These are phyloP conservation scores for Scotopteryx bipunctaria DNA, from an alignment of 2,888 invertebrate species.

Conservation along the genomic window DNA sequence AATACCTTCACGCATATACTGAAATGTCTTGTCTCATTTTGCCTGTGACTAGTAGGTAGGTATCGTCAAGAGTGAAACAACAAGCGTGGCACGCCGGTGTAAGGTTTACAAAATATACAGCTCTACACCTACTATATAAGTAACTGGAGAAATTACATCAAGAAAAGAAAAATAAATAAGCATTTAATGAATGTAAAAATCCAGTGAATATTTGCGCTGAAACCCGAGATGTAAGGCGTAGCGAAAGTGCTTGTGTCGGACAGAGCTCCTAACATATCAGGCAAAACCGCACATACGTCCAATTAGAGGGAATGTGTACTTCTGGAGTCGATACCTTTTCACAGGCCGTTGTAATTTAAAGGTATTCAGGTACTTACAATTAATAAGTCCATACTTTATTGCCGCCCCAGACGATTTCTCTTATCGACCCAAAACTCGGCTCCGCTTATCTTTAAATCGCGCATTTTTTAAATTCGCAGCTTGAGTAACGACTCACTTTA, in stretches of 20 bases:
- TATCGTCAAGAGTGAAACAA: too few species aligned
- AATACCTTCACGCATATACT: too few species aligned
- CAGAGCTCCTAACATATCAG: slow-evolving; percentile 65
- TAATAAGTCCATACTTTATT: slow-evolving; percentile 23
- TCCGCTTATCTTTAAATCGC: slow-evolving; percentile 26
- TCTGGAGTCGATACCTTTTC: slow-evolving; percentile 47
- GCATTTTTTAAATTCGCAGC: slow-evolving; percentile 25
- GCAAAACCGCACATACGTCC: slow-evolving; percentile 64
- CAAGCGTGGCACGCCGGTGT: too few species aligned
- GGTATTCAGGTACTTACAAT: slow-evolving; percentile 5
- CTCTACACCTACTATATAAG: neutral
- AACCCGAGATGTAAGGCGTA: slow-evolving; percentile 45
- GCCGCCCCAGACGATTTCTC: slow-evolving; percentile 22
- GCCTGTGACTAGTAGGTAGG: too few species aligned
- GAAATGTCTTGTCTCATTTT: too few species aligned
- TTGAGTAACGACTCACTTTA: slow-evolving; percentile 29
- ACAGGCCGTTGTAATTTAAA: slow-evolving; percentile 60
- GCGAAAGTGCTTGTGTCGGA: slow-evolving; percentile 70
- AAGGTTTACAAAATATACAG: neutral
- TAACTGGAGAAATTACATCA: neutral
- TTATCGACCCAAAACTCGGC: slow-evolving; percentile 13
- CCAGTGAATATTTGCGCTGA: slow-evolving; percentile 40
- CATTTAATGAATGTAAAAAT: slow-evolving; percentile 29
- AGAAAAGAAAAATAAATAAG: slow-evolving; percentile 6
- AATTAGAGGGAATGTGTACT: slow-evolving; percentile 79